A percentile compares a stretch with the other conserved stretches of the same genome.
Conservation (phyloP, 2,797 vertebrate species). For the Bovichtus diacanthus region DNA sequence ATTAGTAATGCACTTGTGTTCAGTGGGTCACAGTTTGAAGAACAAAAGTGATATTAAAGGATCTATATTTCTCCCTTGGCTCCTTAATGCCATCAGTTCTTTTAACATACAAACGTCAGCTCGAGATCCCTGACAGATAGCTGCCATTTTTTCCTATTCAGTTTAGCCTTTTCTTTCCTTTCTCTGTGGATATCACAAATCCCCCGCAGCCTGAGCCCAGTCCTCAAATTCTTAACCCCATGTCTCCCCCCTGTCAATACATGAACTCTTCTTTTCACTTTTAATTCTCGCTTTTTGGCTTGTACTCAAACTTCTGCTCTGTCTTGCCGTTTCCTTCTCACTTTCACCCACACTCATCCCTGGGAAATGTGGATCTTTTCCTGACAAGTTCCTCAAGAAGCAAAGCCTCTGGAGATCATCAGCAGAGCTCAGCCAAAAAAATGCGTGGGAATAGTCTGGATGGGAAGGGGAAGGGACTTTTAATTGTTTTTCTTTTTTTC, state of each 20-base stretch:
- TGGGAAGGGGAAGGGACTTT: constrained; percentile 91
- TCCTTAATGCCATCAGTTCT: constrained; percentile 78
- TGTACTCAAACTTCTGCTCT: constrained; percentile 77
- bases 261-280: constrained; percentile 79
- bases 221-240: constrained; percentile 81
- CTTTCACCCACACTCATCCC: constrained; percentile 89
- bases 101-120: constrained; percentile 80
- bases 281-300: constrained; percentile 79
- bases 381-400: constrained; percentile 98
- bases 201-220: constrained; percentile 74
- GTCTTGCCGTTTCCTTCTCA: constrained; percentile 82
- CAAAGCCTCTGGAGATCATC: constrained; percentile 96
- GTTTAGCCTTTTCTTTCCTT: constrained; percentile 76
- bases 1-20: constrained; percentile 86
- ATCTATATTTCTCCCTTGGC: constrained; percentile 80
- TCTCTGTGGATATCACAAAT: constrained; percentile 77
- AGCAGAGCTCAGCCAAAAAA: constrained; percentile 94
- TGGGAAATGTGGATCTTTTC: constrained; percentile 97
- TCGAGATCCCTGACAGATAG: constrained; percentile 78
- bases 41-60: constrained; percentile 87
- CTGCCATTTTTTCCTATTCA: constrained; percentile 77
- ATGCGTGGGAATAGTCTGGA: constrained; percentile 98
- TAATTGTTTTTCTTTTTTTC: constrained; percentile 88
- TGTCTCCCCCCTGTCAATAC: constrained; percentile 81
- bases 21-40: constrained; percentile 82